phyloP scores from a whole-genome alignment of 2,113 vertebrate genomes.

The Aptenodytes forsteri region DNA sequence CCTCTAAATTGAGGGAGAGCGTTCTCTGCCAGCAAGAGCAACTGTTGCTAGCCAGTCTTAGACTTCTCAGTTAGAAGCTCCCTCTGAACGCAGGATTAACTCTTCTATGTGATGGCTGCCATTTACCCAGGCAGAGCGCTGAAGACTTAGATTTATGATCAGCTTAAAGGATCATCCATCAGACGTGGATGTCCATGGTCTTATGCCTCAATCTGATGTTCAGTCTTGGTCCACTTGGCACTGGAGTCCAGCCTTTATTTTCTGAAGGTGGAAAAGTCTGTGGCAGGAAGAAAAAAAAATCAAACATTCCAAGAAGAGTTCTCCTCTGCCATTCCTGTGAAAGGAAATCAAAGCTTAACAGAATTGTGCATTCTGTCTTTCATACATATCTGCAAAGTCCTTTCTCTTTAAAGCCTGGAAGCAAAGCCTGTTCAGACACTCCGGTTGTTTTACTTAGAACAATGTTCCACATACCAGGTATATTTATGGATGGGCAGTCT shows the following conservation, averaged over 20 bases:
- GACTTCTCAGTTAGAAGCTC: neutral
- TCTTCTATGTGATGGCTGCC: no score
- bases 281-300: neutral
- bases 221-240: neutral
- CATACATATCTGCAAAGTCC: neutral
- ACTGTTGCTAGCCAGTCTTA: no score
- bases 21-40: neutral
- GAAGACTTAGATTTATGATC: neutral
- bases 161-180: neutral
- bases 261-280: neutral
- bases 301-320: neutral
- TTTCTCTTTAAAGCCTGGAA: neutral
- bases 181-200: no score
- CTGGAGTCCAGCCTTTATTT: neutral
- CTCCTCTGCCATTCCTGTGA: neutral
- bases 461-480: neutral
- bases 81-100: neutral
- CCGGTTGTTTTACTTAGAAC: neutral
- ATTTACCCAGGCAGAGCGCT: neutral
- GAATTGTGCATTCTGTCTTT: neutral
- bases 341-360: neutral
- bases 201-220: neutral
- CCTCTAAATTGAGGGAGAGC: neutral
- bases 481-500: neutral
- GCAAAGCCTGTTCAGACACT: neutral